Evolutionary conservation across 30 jellyfish, hydroid and myxozoan genomes (phyloP).

Genomic region (Rhopilema esculentum): DNA sequence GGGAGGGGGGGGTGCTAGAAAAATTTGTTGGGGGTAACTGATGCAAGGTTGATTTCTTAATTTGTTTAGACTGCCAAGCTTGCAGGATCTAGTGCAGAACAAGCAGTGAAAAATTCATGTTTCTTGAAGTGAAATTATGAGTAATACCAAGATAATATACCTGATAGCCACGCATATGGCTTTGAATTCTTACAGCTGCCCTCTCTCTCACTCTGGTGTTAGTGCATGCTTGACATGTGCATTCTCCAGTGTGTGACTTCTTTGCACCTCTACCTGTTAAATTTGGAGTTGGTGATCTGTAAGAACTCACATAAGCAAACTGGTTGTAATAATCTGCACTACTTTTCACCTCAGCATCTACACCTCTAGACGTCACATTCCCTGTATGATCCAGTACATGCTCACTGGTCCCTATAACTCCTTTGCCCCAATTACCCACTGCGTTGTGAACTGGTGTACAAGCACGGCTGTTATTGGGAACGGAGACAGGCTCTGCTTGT

Average conservation of each 20-base stretch:
- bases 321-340: conserved; percentile 39
- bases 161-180: conserved; percentile 73
- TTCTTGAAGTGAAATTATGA: no score
- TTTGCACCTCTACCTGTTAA: not conserved
- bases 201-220: conserved; percentile 17
- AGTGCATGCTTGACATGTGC: conserved; percentile 5
- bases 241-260: not conserved
- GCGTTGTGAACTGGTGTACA: conserved; percentile 31
- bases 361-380: conserved; percentile 61
- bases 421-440: conserved; percentile 62
- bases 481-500: not conserved
- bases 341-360: conserved; percentile 37
- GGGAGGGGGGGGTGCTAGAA: no score
- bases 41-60: no score
- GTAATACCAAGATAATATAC: not conserved
- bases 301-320: conserved; percentile 33
- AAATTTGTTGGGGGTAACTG: no score
- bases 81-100: no score
- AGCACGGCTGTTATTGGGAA: not conserved
- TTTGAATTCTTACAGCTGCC: conserved; percentile 74
- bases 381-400: not conserved
- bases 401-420: conserved; percentile 34
- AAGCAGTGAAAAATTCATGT: no score
- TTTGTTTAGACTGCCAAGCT: no score
- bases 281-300: conserved; percentile 1